Conservation (phyloP, 2,797 vertebrate genomes). For the Delichon dasypus region DNA sequence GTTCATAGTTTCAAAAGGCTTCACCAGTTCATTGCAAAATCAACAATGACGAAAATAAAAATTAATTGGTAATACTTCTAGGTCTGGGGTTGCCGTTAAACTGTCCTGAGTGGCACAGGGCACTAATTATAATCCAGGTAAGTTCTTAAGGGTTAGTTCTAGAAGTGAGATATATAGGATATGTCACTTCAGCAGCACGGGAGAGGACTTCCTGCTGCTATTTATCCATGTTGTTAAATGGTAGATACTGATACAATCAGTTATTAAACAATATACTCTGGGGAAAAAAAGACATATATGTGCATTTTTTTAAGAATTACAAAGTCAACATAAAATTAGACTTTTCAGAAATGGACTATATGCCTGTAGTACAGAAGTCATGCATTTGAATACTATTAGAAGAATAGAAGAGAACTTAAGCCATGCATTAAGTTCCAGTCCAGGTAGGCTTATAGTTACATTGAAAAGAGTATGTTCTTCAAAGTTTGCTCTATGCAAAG, state of each 20-base stretch:
- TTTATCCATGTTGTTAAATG: not conserved
- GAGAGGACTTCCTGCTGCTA: not conserved
- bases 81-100: not conserved
- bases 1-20: slow-evolving; percentile 17
- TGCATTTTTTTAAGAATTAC: not conserved
- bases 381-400: not conserved
- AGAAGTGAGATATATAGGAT: not conserved
- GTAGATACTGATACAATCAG: not conserved
- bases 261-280: not conserved
- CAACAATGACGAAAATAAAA: slow-evolving; percentile 17
- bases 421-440: not conserved
- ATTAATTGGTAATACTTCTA: slow-evolving; percentile 22
- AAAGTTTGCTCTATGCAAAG: not conserved
- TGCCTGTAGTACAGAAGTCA: not conserved
- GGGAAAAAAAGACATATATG: not conserved
- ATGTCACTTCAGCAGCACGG: not conserved
- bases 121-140: not conserved
- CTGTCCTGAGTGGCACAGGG: not conserved
- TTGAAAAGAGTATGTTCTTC: not conserved
- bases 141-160: not conserved
- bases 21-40: slow-evolving; percentile 28
- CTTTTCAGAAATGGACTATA: not conserved
- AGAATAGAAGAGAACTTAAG: not conserved
- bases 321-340: not conserved
- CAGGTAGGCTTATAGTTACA: not conserved